Base-by-base conservation (phyloP, 2,888 invertebrate species). In the Alviniconcha strummeri region DNA sequence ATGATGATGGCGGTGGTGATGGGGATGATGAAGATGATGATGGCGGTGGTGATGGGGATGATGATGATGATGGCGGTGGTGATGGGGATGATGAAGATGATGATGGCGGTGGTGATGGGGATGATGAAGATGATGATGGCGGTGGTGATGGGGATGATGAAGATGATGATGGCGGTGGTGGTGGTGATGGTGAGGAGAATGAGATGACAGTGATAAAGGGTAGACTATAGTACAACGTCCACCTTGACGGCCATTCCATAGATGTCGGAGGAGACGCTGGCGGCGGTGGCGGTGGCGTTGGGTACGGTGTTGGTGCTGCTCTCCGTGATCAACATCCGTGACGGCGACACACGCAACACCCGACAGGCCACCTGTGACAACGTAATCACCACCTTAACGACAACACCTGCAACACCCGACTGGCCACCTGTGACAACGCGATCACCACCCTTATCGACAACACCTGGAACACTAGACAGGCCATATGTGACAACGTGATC, bases 211-310 rank as follows among this genome's bases (percentile, higher is more conserved):
- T 60, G 60, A 60, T 60, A 13, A 60, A 13, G 64, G 64, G 36
- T 36, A 36, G 36, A 36, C 36, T 36, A 36, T 36, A 36, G 36
- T 36, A 36, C 36, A 36, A 36, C 36, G 60, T n/a, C 15, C 84
- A 92, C 92, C 88, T 89, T 80, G 75, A 93, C 87, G 36, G 93
- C 93, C 90, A 91, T 90, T 54, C 93, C 93, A 87, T 92, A 90
- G 60, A 93, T 85, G 86, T 93, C 93, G 7, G 93, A 91, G 83
- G 91, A 88, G 19, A 87, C 86, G 84, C 92, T 93, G 64, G 92
- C 93, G n/a, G 93, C 92, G n/a, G 93, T 52, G 60, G 78, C 64
- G 13, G 64, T 36, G 60, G 52, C 89, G 86, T 93, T 93, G 17
- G 93, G 91, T 36, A 93, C 91, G 13, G 90, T 91, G 84, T 92